These are phyloP conservation scores for Norana najaformis DNA, from an alignment of 2,888 invertebrate species.

Conservation along the genomic window DNA sequence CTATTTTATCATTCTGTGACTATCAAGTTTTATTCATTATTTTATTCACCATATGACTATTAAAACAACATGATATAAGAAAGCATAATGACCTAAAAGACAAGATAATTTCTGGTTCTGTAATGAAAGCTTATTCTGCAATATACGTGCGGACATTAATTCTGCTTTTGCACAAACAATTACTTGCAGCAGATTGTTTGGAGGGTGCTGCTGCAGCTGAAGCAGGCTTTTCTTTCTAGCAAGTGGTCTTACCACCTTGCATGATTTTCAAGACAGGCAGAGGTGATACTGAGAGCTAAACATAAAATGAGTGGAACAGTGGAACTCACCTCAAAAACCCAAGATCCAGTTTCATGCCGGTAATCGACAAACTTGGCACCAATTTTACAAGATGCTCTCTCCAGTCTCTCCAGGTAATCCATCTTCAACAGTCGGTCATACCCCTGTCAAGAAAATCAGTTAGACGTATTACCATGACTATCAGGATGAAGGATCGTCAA, in stretches of 20 bases:
- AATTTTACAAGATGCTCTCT: constrained; percentile 81
- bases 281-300: neutral
- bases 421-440: constrained; percentile 74
- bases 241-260: neutral
- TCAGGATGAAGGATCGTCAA: neutral
- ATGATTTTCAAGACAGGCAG: neutral
- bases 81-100: neutral
- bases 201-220: neutral
- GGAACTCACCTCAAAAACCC: constrained; percentile 82
- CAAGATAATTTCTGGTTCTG: no score
- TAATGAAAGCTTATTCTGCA: neutral
- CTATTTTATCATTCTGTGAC: neutral
- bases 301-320: neutral
- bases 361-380: constrained; percentile 91
- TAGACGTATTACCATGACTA: neutral
- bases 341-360: constrained; percentile 90
- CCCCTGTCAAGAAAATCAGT: constrained; percentile 25
- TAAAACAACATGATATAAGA: neutral
- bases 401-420: constrained; percentile 83
- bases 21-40: no score
- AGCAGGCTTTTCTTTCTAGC: neutral
- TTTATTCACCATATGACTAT: no score
- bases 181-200: neutral
- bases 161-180: no score
- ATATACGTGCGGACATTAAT: neutral